Conservation (phyloP, 2,797 vertebrate species). For the Galaxias olidus region DNA sequence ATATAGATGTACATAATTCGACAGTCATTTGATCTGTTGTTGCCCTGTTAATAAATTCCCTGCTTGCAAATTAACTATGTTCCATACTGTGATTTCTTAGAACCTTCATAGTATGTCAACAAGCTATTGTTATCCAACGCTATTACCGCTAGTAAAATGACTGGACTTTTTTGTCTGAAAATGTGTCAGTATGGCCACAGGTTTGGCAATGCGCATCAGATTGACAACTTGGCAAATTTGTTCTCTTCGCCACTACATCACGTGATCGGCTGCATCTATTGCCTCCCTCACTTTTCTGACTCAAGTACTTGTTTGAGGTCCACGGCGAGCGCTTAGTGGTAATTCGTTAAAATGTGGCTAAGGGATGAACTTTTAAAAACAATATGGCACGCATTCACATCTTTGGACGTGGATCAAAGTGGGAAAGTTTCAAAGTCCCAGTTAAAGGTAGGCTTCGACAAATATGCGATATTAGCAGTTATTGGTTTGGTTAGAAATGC, state of each 20-base stretch:
- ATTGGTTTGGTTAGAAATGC: no score
- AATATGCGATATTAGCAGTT: no score
- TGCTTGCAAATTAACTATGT: not conserved
- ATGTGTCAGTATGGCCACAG: no score
- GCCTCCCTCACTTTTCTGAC: not conserved
- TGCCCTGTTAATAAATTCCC: constrained; percentile 10
- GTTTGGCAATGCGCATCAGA: no score
- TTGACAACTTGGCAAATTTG: no score
- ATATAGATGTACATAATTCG: not conserved
- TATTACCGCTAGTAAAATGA: no score
- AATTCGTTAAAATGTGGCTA: constrained; percentile 66
- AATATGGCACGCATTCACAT: constrained; percentile 93
- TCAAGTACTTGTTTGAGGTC: not conserved
- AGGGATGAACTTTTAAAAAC: constrained; percentile 87
- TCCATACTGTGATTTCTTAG: no score
- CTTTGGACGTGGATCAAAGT: constrained; percentile 87
- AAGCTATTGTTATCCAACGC: no score
- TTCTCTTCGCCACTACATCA: not conserved
- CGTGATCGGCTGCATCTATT: constrained; percentile 15
- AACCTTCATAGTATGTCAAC: no score
- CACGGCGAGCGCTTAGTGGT: not conserved
- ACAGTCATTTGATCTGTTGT: not conserved
- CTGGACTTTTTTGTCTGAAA: no score
- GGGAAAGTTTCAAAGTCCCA: constrained; percentile 96
- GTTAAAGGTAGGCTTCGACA: constrained; percentile 81